phyloP scores from a whole-genome alignment of 2,113 vertebrate species.

The Gobius niger region DNA sequence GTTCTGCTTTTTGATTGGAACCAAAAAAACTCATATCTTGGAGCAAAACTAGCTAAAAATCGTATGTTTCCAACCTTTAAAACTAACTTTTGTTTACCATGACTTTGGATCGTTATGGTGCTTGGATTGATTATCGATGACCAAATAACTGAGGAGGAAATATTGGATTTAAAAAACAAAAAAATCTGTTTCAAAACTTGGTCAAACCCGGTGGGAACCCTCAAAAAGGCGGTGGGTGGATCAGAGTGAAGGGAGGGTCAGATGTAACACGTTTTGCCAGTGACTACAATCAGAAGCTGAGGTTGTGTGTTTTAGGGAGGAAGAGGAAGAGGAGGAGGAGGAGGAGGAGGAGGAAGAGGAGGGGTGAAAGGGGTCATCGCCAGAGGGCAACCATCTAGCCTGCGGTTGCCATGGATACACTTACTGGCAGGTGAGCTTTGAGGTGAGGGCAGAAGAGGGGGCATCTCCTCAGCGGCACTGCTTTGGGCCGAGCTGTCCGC shows the following conservation, averaged over 20 bases:
- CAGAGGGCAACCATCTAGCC: constrained; percentile 64
- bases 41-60: no score
- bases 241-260: constrained; percentile 55
- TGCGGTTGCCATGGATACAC: constrained; percentile 67
- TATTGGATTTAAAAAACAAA: neutral
- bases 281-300: constrained; percentile 55
- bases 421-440: constrained; percentile 79
- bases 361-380: constrained; percentile 48
- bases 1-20: no score
- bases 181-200: constrained; percentile 16
- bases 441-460: constrained; percentile 76
- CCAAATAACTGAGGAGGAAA: neutral
- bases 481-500: constrained; percentile 75
- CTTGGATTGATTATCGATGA: no score
- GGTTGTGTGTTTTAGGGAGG: constrained; percentile 19
- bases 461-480: constrained; percentile 78
- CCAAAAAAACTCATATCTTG: no score
- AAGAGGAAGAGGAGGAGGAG: neutral
- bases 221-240: constrained; percentile 55
- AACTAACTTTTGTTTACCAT: no score
- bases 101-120: no score
- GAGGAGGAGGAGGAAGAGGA: neutral
- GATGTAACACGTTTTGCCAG: constrained; percentile 51
- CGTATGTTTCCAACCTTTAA: no score
- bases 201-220: constrained; percentile 66